Base-by-base conservation (phyloP, 2,113 vertebrate genomes). In the Hippocampus guttulatus region DNA sequence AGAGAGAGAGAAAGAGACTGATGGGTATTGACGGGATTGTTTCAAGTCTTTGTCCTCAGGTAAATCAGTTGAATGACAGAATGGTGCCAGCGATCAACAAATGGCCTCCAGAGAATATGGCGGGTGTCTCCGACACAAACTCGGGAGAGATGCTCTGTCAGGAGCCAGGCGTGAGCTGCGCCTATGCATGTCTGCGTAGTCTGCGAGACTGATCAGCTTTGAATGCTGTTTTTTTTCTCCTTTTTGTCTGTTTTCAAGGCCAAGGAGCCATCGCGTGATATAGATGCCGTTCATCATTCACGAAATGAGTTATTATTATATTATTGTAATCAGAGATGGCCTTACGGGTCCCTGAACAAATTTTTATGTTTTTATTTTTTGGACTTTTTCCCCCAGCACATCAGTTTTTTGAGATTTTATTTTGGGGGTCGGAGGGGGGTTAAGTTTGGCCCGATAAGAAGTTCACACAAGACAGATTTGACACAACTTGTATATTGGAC, bases 61-160 rank as follows among this genome's bases (percentile, higher is more conserved):
- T 65, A 65, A 65, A 65, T 65, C 63, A 47, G 63, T 47, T 65
- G 63, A 65, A 65, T 65, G 63, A 65, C 63, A 65, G 63, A 65
- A 65, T 65, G 63, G 63, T 65, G 63, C 63, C 63, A 65, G 63
- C 63, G 41, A 65, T 65, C 63, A 65, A 65, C 63, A 65, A 65
- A 65, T 45, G 40, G 41, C 63, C 63, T 45, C 63, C 63, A 45
- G 63, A 65, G 63, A 20, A 65, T 65, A 65, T 27, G 63, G 63
- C 41, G 63, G 41, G n/a, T 25, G 23, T 65, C 63, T 65, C 11
- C 41, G 43, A 47, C 57, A 47, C 63, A 65, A 65, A 65, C 41
- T 65, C 14, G 21, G 41, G n/a, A 45, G 62, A 64, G 41, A 45
- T 23, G 63, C 63, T 65, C 41, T 25, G 63, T 65, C 63, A 47